Base-by-base conservation (phyloP, 2,113 vertebrate species). In the Xiphorhynchus elegans region DNA sequence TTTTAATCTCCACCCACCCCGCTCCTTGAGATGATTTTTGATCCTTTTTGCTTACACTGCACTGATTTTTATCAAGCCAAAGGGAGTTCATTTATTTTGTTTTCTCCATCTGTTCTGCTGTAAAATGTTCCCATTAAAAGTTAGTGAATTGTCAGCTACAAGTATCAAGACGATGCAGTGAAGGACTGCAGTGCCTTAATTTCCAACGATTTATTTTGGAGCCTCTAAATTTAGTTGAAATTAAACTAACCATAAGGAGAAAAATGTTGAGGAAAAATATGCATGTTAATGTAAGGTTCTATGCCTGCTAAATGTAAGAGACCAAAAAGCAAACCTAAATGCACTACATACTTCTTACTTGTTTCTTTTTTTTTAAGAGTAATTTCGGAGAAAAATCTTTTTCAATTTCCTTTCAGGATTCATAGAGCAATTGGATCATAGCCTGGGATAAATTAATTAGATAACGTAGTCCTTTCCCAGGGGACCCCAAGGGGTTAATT, bases 41-140 rank as follows among this genome's bases (percentile, higher is more conserved):
- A 95, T 94, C 85, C 82, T 92, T 96, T 97, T 90, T 95, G 93
- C 92, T 95, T 96, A 93, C 80, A 90, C 93, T 84, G 93, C 92
- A 69, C 76, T 84, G 90, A 90, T 95, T 96, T 96, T 96, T 97
- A 93, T 82, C 2, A 37, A 95, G 96, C 93, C 95, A 84, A 84
- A 95, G 94, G 83, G 93, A 96, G 83, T 94, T 96, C n/a, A 37
- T 96, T 96, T 97, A 93, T 95, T 97, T 97, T 95, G 91, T 95
- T 96, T 96, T 90, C 96, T 95, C 96, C 96, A 96, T 96, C 93
- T 96, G 96, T 96, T 97, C 90, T 0, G 17, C 73, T 91, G 90
- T 93, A 95, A 96, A 96, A 95, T 92, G 90, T 96, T 96, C 96
- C 96, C 95, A 96, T 97, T 95, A 95, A 92, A 96, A 96, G 83